phyloP scores from a whole-genome alignment of 2,797 vertebrate genomes.

The Alcedo atthis region DNA sequence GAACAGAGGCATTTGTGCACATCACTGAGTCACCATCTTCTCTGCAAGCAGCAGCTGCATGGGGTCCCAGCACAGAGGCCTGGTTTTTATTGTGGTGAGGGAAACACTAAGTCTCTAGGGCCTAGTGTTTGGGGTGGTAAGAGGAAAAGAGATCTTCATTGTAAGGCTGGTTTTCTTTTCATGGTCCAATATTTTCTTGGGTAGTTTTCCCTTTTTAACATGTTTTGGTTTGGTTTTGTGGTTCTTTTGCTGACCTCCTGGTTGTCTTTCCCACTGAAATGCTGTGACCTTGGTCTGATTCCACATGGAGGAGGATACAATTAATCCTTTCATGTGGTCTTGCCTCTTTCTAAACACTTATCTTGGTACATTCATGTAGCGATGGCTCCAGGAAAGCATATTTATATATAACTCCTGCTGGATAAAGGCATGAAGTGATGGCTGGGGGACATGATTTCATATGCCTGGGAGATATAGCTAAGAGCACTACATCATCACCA shows the following conservation, averaged over 20 bases:
- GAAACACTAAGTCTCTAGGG: neutral
- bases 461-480: neutral
- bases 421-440: neutral
- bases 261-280: slow-evolving; percentile 60
- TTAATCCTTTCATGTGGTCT: slow-evolving; percentile 18
- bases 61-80: neutral
- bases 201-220: slow-evolving; percentile 59
- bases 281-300: neutral
- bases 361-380: neutral
- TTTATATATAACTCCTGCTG: neutral
- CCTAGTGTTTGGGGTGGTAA: neutral
- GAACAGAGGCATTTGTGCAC: neutral
- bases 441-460: neutral
- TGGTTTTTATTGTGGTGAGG: slow-evolving; percentile 24
- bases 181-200: slow-evolving; percentile 22
- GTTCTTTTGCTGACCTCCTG: slow-evolving; percentile 55
- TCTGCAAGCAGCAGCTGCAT: neutral
- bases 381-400: neutral
- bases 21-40: slow-evolving; percentile 50
- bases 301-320: neutral
- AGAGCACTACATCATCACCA: neutral
- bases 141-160: neutral
- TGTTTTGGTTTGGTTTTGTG: slow-evolving; percentile 56
- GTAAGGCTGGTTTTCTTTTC: slow-evolving; percentile 21
- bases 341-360: slow-evolving; percentile 8